Base-by-base conservation (phyloP, 2,113 vertebrate species). In the Arenaria interpres region DNA sequence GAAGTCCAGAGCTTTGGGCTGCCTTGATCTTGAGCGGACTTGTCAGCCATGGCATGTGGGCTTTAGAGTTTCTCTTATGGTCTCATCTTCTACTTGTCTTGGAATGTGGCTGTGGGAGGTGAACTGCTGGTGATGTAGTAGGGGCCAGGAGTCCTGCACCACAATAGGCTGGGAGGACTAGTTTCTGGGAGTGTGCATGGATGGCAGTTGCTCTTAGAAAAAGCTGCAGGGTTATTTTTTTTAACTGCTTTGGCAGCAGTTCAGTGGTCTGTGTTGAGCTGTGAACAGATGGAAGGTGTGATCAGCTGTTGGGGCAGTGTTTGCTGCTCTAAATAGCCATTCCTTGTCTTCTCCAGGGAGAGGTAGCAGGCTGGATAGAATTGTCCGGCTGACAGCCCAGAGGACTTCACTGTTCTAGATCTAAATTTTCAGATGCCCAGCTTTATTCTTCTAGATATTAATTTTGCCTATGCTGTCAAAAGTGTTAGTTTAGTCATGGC, bases 291-390 rank as follows among this genome's bases (percentile, higher is more conserved):
- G 90, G 96, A 97, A 68, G 94, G 93, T 96, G 95, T 92, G 94
- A 93, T 96, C 92, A 95, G 94, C 90, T 96, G 85, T 88, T 95
- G 92, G 86, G 92, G 45, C 90, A 95, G 83, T 67, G 54, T 97
- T 93, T 83, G 85, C 50, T 90, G 53, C 92, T 95, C 79, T 83
- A 92, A 92, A 96, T 95, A 90, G 76, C 59, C 95, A 41, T 83
- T 86, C 71, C 88, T 77, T 80, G 68, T 53, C 95, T 95, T 80
- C 72, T 93, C 33, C 25, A 23, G 83, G 46, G 72, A 74, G 33
- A 37, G 92, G 93, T 93, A 50, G 37, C 45, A 80, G 50, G 14
- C 54, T 50, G 51, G 46, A 14, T 66, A 20, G 57, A 88, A 57
- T 67, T 50, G 63, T 62, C 75, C 7, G 5, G 14, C 66, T 76